Conservation (phyloP, 2,888 invertebrate species). For the Diploptera punctata region DNA sequence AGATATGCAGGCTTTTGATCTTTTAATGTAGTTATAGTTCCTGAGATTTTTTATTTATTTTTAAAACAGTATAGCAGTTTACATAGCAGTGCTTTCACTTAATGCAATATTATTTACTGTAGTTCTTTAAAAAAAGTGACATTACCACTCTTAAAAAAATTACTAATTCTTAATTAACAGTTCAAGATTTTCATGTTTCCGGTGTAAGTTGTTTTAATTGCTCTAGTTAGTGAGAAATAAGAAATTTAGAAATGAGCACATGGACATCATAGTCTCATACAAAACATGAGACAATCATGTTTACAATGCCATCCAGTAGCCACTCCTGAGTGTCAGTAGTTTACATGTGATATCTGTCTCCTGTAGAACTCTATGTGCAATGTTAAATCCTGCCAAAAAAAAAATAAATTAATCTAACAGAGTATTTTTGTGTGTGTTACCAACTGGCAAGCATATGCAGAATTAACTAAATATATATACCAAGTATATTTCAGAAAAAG, state of each 20-base stretch:
- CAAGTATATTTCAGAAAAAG: too few species aligned
- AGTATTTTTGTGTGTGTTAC: background rate
- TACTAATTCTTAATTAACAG: slow-evolving; percentile 8
- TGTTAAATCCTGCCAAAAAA: slow-evolving; percentile 18
- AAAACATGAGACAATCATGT: slow-evolving; percentile 39
- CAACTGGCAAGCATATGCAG: slow-evolving; percentile 11
- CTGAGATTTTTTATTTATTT: slow-evolving; percentile 10
- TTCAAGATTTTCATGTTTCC: slow-evolving; percentile 2
- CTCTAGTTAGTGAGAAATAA: background rate
- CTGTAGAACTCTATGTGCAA: slow-evolving; percentile 24
- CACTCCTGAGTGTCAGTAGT: background rate
- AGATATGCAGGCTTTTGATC: background rate
- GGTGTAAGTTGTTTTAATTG: slow-evolving; percentile 1
- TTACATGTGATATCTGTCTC: slow-evolving; percentile 28
- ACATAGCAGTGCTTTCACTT: background rate
- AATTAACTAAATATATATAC: background rate
- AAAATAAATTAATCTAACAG: too few species aligned
- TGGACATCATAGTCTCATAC: slow-evolving; percentile 22
- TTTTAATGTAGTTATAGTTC: slow-evolving; percentile 1
- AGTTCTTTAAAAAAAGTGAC: background rate
- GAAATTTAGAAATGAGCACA: slow-evolving; percentile 13
- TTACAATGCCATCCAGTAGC: slow-evolving; percentile 35
- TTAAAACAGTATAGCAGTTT: background rate
- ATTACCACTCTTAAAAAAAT: background rate
- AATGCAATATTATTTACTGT: slow-evolving; percentile 1